phyloP scores from a whole-genome alignment of 2,113 vertebrate species.

The Hyaena hyaena region DNA sequence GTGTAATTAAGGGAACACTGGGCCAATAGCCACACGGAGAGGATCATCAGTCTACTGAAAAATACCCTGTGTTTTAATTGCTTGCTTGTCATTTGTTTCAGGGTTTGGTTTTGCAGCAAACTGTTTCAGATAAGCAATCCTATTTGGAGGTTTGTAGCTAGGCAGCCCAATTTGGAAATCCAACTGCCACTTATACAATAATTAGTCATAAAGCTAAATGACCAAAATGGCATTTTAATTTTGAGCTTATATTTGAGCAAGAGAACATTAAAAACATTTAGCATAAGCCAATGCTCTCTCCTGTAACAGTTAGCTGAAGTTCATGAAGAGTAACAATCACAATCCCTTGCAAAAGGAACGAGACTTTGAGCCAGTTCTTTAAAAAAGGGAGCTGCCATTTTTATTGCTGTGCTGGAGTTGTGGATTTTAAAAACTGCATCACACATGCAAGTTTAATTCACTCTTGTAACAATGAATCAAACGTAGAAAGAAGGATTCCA shows the following conservation, averaged over 20 bases:
- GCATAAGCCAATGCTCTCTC: not conserved
- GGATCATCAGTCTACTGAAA: conserved; percentile 72
- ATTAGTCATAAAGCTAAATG: conserved; percentile 81
- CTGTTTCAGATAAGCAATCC: conserved; percentile 50
- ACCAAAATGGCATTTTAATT: conserved; percentile 83
- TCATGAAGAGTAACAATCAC: not conserved
- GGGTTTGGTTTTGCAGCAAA: conserved; percentile 73
- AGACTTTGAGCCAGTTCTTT: conserved; percentile 44
- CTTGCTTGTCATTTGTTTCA: conserved; percentile 78
- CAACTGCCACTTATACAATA: conserved; percentile 78
- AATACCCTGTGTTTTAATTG: conserved; percentile 74
- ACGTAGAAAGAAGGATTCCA: conserved; percentile 20
- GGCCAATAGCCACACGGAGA: conserved; percentile 63
- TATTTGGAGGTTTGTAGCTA: conserved; percentile 41
- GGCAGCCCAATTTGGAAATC: conserved; percentile 71
- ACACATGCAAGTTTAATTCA: conserved; percentile 28
- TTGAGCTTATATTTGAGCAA: conserved; percentile 66
- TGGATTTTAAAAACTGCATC: conserved; percentile 44
- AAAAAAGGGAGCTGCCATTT: conserved; percentile 43
- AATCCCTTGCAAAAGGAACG: not conserved
- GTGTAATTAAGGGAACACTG: conserved; percentile 71
- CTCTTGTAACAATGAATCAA: conserved; percentile 57
- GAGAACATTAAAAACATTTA: conserved; percentile 72
- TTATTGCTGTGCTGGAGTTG: conserved; percentile 46
- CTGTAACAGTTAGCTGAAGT: conserved; percentile 59